Percentiles rank a stretch among this genome's conserved stretches.
Evolutionary conservation across 2,113 vertebrate genomes (phyloP).

Genomic region (Pseudorhombus dupliciocellatus): DNA sequence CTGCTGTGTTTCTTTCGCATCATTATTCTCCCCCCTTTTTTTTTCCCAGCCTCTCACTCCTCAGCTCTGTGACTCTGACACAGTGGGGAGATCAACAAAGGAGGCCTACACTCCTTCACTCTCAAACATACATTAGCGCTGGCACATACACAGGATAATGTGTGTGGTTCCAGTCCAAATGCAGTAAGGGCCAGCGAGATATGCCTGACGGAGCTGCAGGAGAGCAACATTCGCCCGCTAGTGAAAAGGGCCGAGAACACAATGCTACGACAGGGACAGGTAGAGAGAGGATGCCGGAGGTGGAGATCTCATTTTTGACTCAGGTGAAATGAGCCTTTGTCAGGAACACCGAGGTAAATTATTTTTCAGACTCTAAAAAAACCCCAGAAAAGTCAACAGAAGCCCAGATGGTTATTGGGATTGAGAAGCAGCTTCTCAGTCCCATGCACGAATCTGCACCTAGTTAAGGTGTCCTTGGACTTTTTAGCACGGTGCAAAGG

Average conservation of each 20-base stretch:
- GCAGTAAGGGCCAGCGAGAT: slow-evolving; percentile 61
- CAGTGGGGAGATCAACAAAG: slow-evolving; percentile 74
- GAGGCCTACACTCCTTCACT: slow-evolving; percentile 61
- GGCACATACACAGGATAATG: slow-evolving; percentile 58
- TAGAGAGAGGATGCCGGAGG: slow-evolving; percentile 17
- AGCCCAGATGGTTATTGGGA: slow-evolving; percentile 47
- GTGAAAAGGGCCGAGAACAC: slow-evolving; percentile 32
- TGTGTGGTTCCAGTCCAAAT: slow-evolving; percentile 48
- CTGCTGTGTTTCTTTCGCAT: slow-evolving; percentile 76
- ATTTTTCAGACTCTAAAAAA: slow-evolving; percentile 14
- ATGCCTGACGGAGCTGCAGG: slow-evolving; percentile 38
- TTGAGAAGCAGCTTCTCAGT: slow-evolving; percentile 41
- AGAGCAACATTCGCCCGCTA: slow-evolving; percentile 25
- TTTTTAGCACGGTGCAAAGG: slow-evolving; percentile 7
- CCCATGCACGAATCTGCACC: slow-evolving; percentile 48
- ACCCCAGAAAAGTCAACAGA: slow-evolving; percentile 16
- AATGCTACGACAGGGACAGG: slow-evolving; percentile 24
- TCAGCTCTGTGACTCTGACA: slow-evolving; percentile 68
- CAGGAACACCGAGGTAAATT: slow-evolving; percentile 29
- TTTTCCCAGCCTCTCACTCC: slow-evolving; percentile 61
- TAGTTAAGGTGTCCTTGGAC: slow-evolving; percentile 48
- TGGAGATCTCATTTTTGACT: slow-evolving; percentile 41
- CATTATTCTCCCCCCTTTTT: slow-evolving; percentile 68
- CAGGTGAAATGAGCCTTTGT: slow-evolving; percentile 40
- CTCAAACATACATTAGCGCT: slow-evolving; percentile 68